A percentile compares a stretch with the other conserved stretches of the same genome.
Evolutionary conservation across 2,113 vertebrate species (phyloP).

Genomic region (Caloenas nicobarica): DNA sequence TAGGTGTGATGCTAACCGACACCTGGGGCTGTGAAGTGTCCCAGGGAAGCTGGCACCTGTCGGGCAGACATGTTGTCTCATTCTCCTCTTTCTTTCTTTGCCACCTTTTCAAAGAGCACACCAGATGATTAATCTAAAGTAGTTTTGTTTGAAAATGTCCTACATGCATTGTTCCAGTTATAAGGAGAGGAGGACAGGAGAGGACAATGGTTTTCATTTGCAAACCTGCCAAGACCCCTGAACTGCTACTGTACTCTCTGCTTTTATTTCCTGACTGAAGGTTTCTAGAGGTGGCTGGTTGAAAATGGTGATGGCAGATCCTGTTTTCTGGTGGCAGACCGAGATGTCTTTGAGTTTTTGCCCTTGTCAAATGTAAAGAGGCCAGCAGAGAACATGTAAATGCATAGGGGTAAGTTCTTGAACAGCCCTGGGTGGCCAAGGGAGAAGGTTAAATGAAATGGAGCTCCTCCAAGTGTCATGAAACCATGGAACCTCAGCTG

Average conservation of each 20-base stretch:
- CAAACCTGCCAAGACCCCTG: not conserved
- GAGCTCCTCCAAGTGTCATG: not conserved
- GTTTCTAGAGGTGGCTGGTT: not conserved
- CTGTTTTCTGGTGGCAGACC: not conserved
- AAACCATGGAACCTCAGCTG: not conserved
- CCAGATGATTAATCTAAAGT: not conserved
- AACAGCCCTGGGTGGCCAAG: not conserved
- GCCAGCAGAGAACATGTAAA: not conserved
- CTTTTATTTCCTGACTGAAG: not conserved
- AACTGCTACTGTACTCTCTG: not conserved
- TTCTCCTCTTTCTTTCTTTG: not conserved
- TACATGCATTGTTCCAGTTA: not conserved
- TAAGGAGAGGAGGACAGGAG: not conserved
- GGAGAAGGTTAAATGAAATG: not conserved
- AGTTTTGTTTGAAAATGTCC: not conserved
- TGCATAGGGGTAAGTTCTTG: not conserved
- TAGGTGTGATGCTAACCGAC: slow-evolving; percentile 41
- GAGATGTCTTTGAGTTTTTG: not conserved
- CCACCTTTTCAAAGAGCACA: not conserved
- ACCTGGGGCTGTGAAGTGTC: not conserved
- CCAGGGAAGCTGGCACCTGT: not conserved
- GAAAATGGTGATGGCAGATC: not conserved
- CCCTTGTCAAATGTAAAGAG: not conserved
- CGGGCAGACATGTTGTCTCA: not conserved
- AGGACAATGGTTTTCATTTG: not conserved